These are phyloP conservation scores for Propithecus coquereli DNA, from an alignment of 2,113 vertebrate species.

Conservation along the genomic window DNA sequence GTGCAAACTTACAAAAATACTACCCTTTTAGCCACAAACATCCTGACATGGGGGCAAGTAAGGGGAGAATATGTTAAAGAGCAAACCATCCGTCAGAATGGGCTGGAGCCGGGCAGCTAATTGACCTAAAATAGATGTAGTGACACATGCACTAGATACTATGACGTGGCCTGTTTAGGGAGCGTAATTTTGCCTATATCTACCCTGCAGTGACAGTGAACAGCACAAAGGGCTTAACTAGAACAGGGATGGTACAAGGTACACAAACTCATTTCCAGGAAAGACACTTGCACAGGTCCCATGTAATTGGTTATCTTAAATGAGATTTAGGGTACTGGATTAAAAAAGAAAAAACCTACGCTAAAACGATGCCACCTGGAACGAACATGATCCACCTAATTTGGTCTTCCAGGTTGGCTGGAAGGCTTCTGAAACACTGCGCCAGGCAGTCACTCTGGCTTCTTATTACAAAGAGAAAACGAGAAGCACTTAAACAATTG, in stretches of 20 bases:
- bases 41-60: not conserved
- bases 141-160: not conserved
- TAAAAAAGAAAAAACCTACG: not conserved
- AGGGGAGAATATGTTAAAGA: not conserved
- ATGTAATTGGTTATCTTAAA: not conserved
- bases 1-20: not conserved
- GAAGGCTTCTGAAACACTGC: constrained; percentile 18
- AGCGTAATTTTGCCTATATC: not conserved
- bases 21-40: not conserved
- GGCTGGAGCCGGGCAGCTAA: constrained; percentile 44
- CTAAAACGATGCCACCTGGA: not conserved
- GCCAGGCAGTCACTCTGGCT: constrained; percentile 52
- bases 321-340: not conserved
- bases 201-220: not conserved
- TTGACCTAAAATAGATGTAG: not conserved
- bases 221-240: not conserved
- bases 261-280: not conserved
- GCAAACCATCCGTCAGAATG: not conserved
- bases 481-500: constrained; percentile 38
- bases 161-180: not conserved
- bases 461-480: constrained; percentile 62
- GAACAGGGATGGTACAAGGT: not conserved
- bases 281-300: not conserved
- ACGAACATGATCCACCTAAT: not conserved
- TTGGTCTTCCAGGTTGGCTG: not conserved